Evolutionary conservation across 2,113 vertebrate species (phyloP).

Genomic region (Syngnathus typhle): DNA sequence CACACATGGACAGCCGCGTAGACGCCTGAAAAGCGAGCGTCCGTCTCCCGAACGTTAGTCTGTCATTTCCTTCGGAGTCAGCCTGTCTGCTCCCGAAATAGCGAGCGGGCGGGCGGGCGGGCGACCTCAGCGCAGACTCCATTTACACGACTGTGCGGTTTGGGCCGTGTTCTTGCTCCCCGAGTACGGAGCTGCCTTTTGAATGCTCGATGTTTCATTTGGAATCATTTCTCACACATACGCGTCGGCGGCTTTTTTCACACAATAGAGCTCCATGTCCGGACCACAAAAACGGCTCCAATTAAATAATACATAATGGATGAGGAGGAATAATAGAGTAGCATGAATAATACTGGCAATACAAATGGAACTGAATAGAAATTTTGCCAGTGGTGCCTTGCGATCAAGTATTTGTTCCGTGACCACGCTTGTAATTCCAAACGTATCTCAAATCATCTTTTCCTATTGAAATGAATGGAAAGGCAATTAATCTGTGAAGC

Average conservation of each 20-base stretch:
- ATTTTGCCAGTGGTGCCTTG: not conserved
- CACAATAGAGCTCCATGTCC: slow-evolving; percentile 16
- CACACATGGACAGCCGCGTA: not conserved
- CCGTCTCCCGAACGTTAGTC: slow-evolving; percentile 35
- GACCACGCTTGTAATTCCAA: no score
- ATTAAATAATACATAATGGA: slow-evolving; percentile 37
- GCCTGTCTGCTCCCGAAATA: slow-evolving; percentile 67
- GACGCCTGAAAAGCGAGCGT: slow-evolving; percentile 1
- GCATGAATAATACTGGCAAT: slow-evolving; percentile 17
- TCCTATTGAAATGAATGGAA: no score
- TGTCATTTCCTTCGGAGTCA: slow-evolving; percentile 62
- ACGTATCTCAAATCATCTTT: no score
- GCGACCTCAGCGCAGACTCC: slow-evolving; percentile 60
- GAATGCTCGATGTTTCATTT: slow-evolving; percentile 17
- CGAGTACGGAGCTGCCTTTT: not conserved
- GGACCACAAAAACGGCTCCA: slow-evolving; percentile 16
- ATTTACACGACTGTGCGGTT: slow-evolving; percentile 47
- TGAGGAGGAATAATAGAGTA: slow-evolving; percentile 13
- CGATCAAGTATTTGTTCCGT: no score
- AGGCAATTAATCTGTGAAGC: not conserved
- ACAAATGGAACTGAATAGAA: slow-evolving; percentile 15
- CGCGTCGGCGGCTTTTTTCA: not conserved
- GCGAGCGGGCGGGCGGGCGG: not conserved
- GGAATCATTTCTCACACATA: not conserved
- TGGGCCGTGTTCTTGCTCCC: not conserved